Base-by-base conservation (phyloP, 2,113 vertebrate genomes). In the Xiphias gladius region DNA sequence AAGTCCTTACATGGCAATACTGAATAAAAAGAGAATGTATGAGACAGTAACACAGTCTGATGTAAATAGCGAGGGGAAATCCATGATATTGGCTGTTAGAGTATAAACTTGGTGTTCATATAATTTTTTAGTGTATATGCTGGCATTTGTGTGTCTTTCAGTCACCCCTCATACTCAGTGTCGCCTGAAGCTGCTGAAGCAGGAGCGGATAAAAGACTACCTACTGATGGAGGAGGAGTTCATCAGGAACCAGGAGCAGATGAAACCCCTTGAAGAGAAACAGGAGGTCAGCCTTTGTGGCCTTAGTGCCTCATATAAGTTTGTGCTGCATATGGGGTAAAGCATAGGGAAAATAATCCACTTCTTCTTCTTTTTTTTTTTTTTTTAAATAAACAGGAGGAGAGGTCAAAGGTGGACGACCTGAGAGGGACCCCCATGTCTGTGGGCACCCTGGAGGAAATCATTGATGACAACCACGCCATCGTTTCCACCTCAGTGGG, bases 151-250 rank as follows among this genome's bases (percentile, higher is more conserved):
- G 26, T 78, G 5, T 39, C 73, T 1, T 86, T 37, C 82, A 99
- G 98, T 99, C 80, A 99, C 98, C 11, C 98, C 98, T 91, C 98
- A 99, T 69, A 99, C 98, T 59, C 98, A 99, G 70, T 99, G 98
- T 92, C 96, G 98, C 6, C 94, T 99, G 79, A 99, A 99, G 87
- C 88, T 99, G 64, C 79, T 99, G 85, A 99, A 99, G 67, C 89
- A 98, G 86, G 98, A 99, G 90, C 96, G 98, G 70, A 99, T 99
- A 90, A 99, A 99, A 94, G 98, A 99, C 88, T 99, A 99, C 5
- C 96, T 99, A 26, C 92, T 99, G 77, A 99, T 99, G 98, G 98
- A 99, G 84, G 98, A 99, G 86, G 98, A 99, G 82, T 99, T 99
- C 91, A 99, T 99, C 91, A 95, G 98, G 84, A 99, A 99, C 88